A percentile compares a stretch with the other conserved stretches of the same genome.
phyloP scores from a whole-genome alignment of 2,113 vertebrate species.

The Oriolus oriolus region DNA sequence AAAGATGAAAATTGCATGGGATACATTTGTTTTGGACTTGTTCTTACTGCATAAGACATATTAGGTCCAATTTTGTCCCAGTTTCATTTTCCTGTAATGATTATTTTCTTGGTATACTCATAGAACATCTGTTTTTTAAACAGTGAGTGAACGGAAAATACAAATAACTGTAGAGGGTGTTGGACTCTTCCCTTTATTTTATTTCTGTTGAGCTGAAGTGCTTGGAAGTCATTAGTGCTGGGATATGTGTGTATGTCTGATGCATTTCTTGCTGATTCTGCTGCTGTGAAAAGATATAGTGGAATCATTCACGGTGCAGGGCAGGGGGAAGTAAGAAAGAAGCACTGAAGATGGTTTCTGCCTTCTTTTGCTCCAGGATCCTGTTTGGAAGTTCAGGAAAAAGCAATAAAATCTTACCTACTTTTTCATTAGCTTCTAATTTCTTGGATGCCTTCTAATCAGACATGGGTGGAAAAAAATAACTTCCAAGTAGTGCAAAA shows the following conservation, averaged over 20 bases:
- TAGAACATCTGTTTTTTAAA: neutral
- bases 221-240: neutral
- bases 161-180: neutral
- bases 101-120: neutral
- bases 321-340: neutral
- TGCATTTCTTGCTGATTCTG: neutral
- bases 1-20: neutral
- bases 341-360: neutral
- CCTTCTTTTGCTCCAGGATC: neutral
- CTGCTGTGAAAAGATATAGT: neutral
- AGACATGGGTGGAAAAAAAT: neutral
- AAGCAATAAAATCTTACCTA: neutral
- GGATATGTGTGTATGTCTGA: neutral
- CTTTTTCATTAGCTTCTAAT: neutral
- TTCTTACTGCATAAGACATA: neutral
- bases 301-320: accelerated
- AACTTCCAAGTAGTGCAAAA: neutral
- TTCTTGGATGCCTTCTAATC: neutral
- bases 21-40: neutral
- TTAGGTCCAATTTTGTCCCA: neutral
- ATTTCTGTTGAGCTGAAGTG: neutral
- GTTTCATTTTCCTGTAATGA: neutral
- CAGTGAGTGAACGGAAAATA: neutral
- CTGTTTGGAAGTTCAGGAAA: neutral
- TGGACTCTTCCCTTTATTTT: neutral